Conservation (phyloP, 1,140 invertebrate species). For the Drosophila ironensis region DNA sequence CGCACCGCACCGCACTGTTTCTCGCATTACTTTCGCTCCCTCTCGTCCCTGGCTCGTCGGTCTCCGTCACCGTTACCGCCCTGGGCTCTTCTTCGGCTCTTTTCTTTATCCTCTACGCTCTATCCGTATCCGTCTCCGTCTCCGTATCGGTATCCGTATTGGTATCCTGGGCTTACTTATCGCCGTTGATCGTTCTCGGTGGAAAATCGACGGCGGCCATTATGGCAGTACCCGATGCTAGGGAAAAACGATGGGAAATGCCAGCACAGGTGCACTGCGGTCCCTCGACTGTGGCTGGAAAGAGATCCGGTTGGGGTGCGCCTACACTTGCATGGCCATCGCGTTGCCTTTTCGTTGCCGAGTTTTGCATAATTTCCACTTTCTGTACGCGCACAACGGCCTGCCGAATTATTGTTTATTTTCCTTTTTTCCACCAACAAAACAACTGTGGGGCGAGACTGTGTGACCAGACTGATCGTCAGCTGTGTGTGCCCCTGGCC, state of each 20-base stretch:
- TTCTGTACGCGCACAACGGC: slow-evolving; percentile 11
- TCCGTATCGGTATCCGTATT: too few relatives aligned
- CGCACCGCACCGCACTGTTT: neutral
- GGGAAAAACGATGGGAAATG: slow-evolving; percentile 29
- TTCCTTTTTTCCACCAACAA: slow-evolving; percentile 9
- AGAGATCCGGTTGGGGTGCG: slow-evolving; percentile 9
- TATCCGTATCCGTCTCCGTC: too few relatives aligned
- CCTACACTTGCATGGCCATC: slow-evolving; percentile 29
- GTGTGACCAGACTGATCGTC: slow-evolving; percentile 28
- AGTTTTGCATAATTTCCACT: slow-evolving; percentile 36
- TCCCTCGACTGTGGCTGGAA: slow-evolving; percentile 7
- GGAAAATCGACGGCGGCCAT: slow-evolving; percentile 19
- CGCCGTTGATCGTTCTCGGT: slow-evolving; percentile 34
- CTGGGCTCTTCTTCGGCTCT: neutral
- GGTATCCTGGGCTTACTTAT: too few relatives aligned
- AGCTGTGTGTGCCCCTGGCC: slow-evolving; percentile 15
- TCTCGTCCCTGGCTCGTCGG: too few relatives aligned
- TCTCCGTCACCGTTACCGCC: too few relatives aligned
- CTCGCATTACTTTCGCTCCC: neutral
- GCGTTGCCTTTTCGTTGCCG: slow-evolving; percentile 26
- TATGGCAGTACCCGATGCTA: too few relatives aligned
- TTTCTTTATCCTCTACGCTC: slow-evolving; percentile 24
- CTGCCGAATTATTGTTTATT: slow-evolving; percentile 37
- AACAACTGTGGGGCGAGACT: slow-evolving; percentile 15
- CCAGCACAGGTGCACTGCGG: slow-evolving; percentile 36